A percentile compares a stretch with the other conserved stretches of the same genome.
phyloP scores from a whole-genome alignment of 2,888 invertebrate species.

The Euzophera pinguis region DNA sequence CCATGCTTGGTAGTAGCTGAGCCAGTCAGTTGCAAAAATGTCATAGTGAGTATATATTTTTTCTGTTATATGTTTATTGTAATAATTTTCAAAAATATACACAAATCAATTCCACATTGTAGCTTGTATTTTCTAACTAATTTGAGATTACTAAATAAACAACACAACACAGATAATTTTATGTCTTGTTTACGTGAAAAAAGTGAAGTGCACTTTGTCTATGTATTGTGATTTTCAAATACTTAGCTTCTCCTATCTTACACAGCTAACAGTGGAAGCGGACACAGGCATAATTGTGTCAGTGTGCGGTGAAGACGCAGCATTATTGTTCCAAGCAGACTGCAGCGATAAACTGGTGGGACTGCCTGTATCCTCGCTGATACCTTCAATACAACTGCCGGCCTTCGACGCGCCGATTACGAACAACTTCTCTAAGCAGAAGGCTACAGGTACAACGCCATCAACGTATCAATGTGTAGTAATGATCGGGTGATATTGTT shows the following conservation, averaged over 20 bases:
- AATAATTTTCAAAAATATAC: neutral
- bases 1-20: conserved; percentile 83
- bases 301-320: conserved; percentile 63
- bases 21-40: conserved; percentile 82
- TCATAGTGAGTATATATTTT: conserved; percentile 49
- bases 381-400: conserved; percentile 75
- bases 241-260: neutral
- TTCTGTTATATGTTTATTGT: neutral
- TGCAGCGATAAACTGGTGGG: conserved; percentile 70
- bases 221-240: no score
- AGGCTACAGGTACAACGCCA: conserved; percentile 32
- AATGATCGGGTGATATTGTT: conserved; percentile 74
- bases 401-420: conserved; percentile 52
- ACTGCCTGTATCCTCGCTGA: conserved; percentile 65
- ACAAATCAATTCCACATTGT: neutral
- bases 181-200: no score
- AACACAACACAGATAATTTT: no score
- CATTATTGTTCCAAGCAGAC: conserved; percentile 77
- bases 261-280: conserved; percentile 64
- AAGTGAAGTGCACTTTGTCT: no score
- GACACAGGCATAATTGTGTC: conserved; percentile 57
- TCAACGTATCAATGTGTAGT: conserved; percentile 54
- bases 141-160: no score
- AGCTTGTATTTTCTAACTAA: no score
- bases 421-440: conserved; percentile 77